Evolutionary conservation across 2,113 vertebrate genomes (phyloP).

Genomic region (Hirundichthys speculiger): DNA sequence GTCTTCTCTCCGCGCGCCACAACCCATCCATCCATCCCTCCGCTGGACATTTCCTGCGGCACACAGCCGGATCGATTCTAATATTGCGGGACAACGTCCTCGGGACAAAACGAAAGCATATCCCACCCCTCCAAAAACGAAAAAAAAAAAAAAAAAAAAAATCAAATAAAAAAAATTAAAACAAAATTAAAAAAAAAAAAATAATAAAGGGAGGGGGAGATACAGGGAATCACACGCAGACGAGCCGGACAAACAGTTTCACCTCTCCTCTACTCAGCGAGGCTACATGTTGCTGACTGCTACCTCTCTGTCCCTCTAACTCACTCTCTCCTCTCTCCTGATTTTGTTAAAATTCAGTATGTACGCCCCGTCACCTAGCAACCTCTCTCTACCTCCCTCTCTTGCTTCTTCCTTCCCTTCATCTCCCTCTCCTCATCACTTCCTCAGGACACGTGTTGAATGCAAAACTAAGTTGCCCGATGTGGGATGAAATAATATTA

Average conservation of each 20-base stretch:
- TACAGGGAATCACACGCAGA: conserved; percentile 35
- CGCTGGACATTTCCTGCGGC: conserved; percentile 74
- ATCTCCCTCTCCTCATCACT: conserved; percentile 65
- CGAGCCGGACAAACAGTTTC: conserved; percentile 55
- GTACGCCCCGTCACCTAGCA: conserved; percentile 84
- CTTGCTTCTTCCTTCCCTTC: conserved; percentile 22
- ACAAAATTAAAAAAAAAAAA: not conserved
- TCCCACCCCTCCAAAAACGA: conserved; percentile 9
- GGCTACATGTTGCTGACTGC: conserved; percentile 83
- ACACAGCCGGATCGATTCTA: conserved; percentile 57
- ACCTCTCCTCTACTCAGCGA: conserved; percentile 70
- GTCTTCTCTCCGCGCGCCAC: conserved; percentile 64
- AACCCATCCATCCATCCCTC: conserved; percentile 71
- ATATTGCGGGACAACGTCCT: conserved; percentile 58
- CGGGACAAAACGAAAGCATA: conserved; percentile 54
- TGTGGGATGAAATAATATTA: no score
- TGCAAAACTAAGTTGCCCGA: conserved; percentile 78
- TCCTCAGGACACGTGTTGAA: conserved; percentile 83
- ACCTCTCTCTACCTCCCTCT: conserved; percentile 66
- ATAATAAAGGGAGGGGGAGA: no score
- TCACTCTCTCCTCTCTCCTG: conserved; percentile 69
- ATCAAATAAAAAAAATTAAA: not conserved
- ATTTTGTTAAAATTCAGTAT: conserved; percentile 86
- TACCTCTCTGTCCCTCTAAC: conserved; percentile 63
- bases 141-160: not conserved